Evolutionary conservation across 2,888 invertebrate genomes (phyloP).

Genomic region (Desoria tigrina): DNA sequence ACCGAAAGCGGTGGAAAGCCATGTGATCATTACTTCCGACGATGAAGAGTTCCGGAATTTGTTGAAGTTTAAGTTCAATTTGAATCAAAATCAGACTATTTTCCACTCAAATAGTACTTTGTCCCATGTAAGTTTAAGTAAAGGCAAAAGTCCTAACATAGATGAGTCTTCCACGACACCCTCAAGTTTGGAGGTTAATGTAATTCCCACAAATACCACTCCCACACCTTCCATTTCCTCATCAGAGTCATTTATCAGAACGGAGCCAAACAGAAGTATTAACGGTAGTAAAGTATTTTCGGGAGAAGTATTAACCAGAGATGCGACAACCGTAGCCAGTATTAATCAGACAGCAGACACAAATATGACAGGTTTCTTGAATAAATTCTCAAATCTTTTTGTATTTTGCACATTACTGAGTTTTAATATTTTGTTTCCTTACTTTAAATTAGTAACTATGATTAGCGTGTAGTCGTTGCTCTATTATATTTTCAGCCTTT

Average conservation of each 20-base stretch:
- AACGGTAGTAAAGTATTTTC: not conserved
- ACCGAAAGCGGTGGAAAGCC: constrained; percentile 29
- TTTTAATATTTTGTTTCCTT: not conserved
- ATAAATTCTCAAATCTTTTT: not conserved
- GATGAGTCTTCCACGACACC: not conserved
- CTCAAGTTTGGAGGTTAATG: not conserved
- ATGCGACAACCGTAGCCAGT: constrained; percentile 10
- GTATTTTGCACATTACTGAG: constrained; percentile 1
- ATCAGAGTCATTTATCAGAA: not conserved
- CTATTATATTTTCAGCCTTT: too few relatives aligned
- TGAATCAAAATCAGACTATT: constrained; percentile 25
- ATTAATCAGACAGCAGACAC: constrained; percentile 13
- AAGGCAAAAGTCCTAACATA: not conserved
- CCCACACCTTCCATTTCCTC: constrained; percentile 15
- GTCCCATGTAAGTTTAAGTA: not conserved
- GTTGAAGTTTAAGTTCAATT: constrained; percentile 37
- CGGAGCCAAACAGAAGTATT: not conserved
- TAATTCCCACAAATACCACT: not conserved
- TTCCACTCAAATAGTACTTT: not conserved
- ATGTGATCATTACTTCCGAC: constrained; percentile 41
- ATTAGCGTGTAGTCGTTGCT: too few relatives aligned
- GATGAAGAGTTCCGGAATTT: constrained; percentile 45
- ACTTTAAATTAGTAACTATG: too few relatives aligned
- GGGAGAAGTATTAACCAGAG: not conserved
- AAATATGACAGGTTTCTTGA: constrained; percentile 11